Conservation (phyloP, 2,113 vertebrate genomes). For the Triplophysa siluroides region DNA sequence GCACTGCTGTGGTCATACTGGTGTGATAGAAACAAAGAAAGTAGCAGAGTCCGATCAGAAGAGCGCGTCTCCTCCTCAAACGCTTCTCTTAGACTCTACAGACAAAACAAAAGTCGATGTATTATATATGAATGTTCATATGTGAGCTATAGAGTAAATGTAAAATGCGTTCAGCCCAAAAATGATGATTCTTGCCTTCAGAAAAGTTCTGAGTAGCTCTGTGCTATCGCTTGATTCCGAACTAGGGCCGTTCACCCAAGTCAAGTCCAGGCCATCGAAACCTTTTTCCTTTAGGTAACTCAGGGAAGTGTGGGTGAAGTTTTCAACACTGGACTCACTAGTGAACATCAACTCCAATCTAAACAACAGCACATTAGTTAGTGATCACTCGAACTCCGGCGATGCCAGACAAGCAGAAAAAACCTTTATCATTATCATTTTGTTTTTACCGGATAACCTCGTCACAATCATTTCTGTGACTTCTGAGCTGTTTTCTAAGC, state of each 20-base stretch:
- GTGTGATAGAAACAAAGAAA: conserved; percentile 37
- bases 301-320: conserved; percentile 59
- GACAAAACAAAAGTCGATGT: background rate
- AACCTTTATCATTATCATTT: no score
- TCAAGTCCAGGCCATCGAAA: conserved; percentile 68
- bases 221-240: conserved; percentile 9
- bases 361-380: background rate
- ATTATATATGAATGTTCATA: background rate
- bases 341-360: conserved; percentile 63
- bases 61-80: conserved; percentile 13
- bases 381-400: background rate
- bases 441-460: background rate
- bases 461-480: no score
- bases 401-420: background rate
- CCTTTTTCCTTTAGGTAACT: conserved; percentile 54
- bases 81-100: conserved; percentile 28
- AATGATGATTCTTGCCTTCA: conserved; percentile 55
- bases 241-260: conserved; percentile 57
- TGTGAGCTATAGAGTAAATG: background rate
- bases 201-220: conserved; percentile 55
- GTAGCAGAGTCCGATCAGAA: conserved; percentile 12
- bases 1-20: background rate
- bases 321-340: conserved; percentile 41
- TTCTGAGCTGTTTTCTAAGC: no score
- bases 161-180: background rate